Percentiles rank a stretch among this genome's conserved stretches.
Evolutionary conservation across 1,140 invertebrate species (phyloP).

Genomic region (Linepithema humile): DNA sequence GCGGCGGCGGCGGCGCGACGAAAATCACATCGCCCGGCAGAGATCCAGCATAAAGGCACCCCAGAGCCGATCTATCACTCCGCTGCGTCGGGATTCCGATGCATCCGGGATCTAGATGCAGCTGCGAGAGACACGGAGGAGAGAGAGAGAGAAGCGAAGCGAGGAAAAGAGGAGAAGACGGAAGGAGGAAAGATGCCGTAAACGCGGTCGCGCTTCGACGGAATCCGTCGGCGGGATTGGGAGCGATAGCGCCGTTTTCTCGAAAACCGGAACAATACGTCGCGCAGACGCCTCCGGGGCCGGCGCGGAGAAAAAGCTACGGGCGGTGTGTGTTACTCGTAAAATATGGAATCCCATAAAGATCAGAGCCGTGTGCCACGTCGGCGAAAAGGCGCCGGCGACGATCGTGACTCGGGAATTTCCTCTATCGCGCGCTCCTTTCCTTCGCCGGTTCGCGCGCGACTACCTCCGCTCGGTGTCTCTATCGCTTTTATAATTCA

Average conservation of each 20-base stretch:
- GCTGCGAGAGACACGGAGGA: background rate
- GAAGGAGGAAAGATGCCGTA: background rate
- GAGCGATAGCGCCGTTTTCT: slow-evolving; percentile 46
- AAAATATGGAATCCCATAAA: slow-evolving; percentile 73
- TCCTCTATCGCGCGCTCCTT: background rate
- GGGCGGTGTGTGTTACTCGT: slow-evolving; percentile 62
- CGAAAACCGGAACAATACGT: slow-evolving; percentile 69
- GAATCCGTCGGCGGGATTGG: slow-evolving; percentile 20
- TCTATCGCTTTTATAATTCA: background rate
- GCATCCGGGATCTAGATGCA: slow-evolving; percentile 35
- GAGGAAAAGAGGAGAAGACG: background rate
- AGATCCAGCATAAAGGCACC: background rate
- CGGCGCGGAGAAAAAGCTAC: slow-evolving; percentile 53
- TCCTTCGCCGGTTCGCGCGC: background rate
- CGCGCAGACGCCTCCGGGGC: slow-evolving; percentile 56
- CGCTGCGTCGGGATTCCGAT: slow-evolving; percentile 39
- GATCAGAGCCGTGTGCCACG: slow-evolving; percentile 64
- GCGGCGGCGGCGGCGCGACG: background rate
- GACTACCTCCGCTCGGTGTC: background rate
- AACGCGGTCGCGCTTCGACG: slow-evolving; percentile 13
- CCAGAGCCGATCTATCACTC: slow-evolving; percentile 21
- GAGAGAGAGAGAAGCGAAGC: background rate
- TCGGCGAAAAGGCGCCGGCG: slow-evolving; percentile 65
- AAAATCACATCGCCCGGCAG: slow-evolving; percentile 11
- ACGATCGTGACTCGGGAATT: slow-evolving; percentile 53